phyloP scores from a whole-genome alignment of 2,113 vertebrate genomes.

The Onychorhynchus coronatus region DNA sequence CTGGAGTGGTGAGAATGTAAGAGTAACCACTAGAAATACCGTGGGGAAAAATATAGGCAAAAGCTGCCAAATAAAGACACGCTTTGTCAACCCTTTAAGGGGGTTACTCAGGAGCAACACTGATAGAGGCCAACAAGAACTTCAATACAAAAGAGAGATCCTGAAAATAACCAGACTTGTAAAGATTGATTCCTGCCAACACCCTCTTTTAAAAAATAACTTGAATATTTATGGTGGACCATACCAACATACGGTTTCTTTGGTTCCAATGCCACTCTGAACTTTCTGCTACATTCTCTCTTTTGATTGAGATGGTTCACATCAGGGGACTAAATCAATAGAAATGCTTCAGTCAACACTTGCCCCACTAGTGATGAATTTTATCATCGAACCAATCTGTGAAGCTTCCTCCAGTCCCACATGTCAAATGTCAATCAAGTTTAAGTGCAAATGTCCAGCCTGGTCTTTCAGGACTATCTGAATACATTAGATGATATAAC shows the following conservation, averaged over 20 bases:
- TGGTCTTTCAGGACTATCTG: background rate
- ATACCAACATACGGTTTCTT: background rate
- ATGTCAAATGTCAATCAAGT: conserved; percentile 21
- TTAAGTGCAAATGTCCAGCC: background rate
- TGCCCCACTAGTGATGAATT: background rate
- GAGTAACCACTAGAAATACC: background rate
- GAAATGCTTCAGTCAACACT: background rate
- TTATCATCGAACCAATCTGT: conserved; percentile 2
- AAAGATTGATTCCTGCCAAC: background rate
- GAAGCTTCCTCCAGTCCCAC: background rate
- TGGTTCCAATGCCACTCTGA: background rate
- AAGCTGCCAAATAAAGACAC: background rate
- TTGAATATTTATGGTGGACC: background rate
- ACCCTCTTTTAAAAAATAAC: background rate
- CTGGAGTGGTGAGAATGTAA: background rate
- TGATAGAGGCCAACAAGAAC: background rate
- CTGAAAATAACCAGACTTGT: background rate
- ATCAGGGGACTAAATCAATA: background rate
- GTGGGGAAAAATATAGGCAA: background rate
- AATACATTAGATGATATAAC: background rate
- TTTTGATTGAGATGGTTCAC: background rate
- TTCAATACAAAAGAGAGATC: background rate
- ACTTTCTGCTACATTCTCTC: background rate
- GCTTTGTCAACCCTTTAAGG: background rate
- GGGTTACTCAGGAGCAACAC: background rate